A percentile compares a stretch with the other conserved stretches of the same genome.
Conservation (phyloP, 2,888 invertebrate genomes). For the Dioctria linearis region DNA sequence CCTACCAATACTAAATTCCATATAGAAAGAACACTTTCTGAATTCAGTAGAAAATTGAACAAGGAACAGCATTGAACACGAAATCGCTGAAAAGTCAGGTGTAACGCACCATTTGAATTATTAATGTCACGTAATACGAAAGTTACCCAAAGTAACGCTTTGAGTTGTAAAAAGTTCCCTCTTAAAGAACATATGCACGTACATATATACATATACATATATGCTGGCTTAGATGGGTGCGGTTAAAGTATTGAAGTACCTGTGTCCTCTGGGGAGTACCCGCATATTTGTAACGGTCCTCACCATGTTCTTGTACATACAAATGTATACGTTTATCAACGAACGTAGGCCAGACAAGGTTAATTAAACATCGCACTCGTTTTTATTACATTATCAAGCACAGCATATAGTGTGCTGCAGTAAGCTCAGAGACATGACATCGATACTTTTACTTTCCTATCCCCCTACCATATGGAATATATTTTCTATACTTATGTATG, state of each 20-base stretch:
- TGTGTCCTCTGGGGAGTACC: background rate
- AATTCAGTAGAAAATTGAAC: background rate
- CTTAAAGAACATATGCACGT: background rate
- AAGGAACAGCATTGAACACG: too few species aligned
- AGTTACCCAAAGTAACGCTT: slow-evolving; percentile 54
- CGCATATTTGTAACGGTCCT: background rate
- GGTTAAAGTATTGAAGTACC: slow-evolving; percentile 7
- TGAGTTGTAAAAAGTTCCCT: background rate
- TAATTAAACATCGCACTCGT: slow-evolving; percentile 13
- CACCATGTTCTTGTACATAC: background rate
- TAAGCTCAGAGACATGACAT: background rate
- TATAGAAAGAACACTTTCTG: slow-evolving; percentile 13
- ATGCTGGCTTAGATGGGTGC: background rate
- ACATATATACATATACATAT: too few species aligned
- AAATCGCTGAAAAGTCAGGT: slow-evolving; percentile 5
- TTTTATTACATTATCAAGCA: background rate
- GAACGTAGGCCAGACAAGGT: slow-evolving; percentile 10
- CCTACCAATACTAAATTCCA: background rate
- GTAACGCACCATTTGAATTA: slow-evolving; percentile 49
- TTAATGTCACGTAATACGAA: slow-evolving; percentile 54
- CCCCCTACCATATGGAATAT: background rate
- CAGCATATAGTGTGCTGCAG: too few species aligned
- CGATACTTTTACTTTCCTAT: slow-evolving; percentile 24
- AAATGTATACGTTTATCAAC: background rate
- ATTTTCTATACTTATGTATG: too few species aligned